phyloP scores from a whole-genome alignment of 2,113 vertebrate species.

The Melospiza melodia region DNA sequence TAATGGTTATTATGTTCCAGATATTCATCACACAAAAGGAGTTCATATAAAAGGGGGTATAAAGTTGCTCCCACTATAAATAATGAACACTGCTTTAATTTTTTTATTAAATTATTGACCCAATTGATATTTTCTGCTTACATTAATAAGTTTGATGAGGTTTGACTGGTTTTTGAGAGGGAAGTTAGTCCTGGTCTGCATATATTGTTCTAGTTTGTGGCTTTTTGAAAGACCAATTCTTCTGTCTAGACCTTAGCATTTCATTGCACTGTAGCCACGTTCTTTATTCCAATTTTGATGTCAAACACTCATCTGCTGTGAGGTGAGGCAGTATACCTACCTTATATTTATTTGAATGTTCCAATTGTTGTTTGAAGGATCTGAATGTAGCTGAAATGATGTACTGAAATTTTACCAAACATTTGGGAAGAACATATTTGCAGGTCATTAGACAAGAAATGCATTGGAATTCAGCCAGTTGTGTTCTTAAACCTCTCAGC shows the following conservation, averaged over 20 bases:
- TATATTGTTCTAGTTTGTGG: neutral
- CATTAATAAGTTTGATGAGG: neutral
- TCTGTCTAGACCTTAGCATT: neutral
- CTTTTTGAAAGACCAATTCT: neutral
- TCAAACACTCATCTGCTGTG: neutral
- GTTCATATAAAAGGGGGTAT: neutral
- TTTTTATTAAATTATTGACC: neutral
- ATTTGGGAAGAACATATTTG: fast-evolving
- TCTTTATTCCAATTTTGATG: neutral
- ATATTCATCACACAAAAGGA: neutral
- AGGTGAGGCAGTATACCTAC: neutral
- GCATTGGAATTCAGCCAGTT: neutral
- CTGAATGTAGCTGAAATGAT: neutral
- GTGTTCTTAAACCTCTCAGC: neutral
- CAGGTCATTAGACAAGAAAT: neutral
- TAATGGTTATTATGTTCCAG: neutral
- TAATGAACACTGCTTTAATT: neutral
- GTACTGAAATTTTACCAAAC: neutral
- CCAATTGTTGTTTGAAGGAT: neutral
- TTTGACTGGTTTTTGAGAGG: neutral
- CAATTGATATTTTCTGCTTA: neutral
- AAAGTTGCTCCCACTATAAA: neutral
- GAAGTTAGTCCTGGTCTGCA: neutral
- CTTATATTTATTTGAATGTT: neutral
- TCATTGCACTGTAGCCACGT: neutral